These are phyloP conservation scores for Dipodomys stephensi DNA, from an alignment of 2,113 vertebrate species.

Conservation along the genomic window DNA sequence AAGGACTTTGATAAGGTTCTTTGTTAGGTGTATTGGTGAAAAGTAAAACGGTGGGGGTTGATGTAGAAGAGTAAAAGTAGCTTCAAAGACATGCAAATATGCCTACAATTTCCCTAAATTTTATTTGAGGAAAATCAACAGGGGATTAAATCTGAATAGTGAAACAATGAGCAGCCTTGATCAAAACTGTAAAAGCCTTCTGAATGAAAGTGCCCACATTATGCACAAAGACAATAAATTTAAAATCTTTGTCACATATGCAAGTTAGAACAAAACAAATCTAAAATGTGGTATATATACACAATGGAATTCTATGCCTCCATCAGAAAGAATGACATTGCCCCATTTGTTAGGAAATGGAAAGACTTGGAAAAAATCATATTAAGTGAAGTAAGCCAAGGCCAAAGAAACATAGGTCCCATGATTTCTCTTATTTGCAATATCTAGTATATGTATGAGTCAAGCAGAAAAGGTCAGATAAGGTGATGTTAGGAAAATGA, in stretches of 20 bases:
- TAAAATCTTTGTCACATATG: background rate
- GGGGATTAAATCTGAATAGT: conserved; percentile 25
- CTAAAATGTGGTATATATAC: background rate
- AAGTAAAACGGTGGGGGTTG: background rate
- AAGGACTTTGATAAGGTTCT: background rate
- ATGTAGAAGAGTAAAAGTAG: background rate
- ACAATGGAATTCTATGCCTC: no score
- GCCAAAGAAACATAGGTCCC: no score
- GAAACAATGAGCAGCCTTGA: background rate
- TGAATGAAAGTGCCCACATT: background rate
- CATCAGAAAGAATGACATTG: no score
- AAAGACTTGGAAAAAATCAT: no score
- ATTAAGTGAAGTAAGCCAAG: no score
- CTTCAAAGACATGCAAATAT: background rate
- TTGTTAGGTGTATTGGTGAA: background rate
- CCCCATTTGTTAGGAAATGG: no score
- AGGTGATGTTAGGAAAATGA: no score
- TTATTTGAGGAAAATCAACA: background rate
- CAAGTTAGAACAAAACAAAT: background rate
- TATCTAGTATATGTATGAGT: no score
- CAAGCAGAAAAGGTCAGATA: no score
- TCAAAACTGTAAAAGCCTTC: background rate
- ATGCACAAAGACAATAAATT: background rate
- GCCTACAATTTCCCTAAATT: background rate
- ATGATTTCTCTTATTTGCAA: no score